Evolutionary conservation across 2,113 vertebrate genomes (phyloP).

Genomic region (Gallinago media): DNA sequence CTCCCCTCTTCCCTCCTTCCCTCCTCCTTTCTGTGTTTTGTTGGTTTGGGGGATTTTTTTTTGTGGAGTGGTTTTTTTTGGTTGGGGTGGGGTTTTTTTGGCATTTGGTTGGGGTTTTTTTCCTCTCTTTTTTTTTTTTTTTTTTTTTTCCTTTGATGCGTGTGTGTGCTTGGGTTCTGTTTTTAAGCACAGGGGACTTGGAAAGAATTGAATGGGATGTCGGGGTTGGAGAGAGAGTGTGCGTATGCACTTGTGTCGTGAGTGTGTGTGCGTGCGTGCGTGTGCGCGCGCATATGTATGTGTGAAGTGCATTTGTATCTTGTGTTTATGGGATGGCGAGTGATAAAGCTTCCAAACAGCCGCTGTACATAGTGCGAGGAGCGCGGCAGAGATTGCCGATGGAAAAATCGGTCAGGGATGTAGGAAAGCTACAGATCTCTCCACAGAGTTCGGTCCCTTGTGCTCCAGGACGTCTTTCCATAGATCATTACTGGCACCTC

Average conservation of each 20-base stretch:
- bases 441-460: neutral
- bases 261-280: neutral
- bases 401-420: neutral
- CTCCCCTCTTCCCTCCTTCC: neutral
- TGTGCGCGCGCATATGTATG: rapidly evolving
- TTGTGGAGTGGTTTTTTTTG: neutral
- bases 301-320: conserved; percentile 11
- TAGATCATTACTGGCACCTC: conserved; percentile 7
- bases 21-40: neutral
- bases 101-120: neutral
- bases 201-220: conserved; percentile 13
- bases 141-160: neutral
- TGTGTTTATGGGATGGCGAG: neutral
- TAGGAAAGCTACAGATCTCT: neutral
- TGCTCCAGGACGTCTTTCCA: conserved; percentile 5
- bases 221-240: neutral
- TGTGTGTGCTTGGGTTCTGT: neutral
- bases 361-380: neutral
- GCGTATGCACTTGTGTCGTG: neutral
- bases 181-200: neutral
- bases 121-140: neutral
- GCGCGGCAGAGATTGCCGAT: neutral
- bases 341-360: neutral
- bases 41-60: neutral
- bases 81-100: neutral